Percentiles rank a stretch among this genome's conserved stretches.
Evolutionary conservation across 2,113 vertebrate species (phyloP).

Genomic region (Petaurus breviceps): DNA sequence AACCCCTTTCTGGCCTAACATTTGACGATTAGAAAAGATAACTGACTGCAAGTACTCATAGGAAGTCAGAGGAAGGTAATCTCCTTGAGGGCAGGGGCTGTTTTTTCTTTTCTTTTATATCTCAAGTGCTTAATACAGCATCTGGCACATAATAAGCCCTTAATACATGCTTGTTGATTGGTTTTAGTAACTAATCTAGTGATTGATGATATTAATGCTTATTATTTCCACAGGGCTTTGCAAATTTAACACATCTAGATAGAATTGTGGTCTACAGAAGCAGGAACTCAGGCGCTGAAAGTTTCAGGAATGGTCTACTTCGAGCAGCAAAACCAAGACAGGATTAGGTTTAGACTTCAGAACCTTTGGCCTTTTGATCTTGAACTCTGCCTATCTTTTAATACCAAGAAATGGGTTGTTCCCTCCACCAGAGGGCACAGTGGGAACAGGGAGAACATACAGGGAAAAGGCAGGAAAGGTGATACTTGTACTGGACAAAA

Average conservation of each 20-base stretch:
- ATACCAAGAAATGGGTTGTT: neutral
- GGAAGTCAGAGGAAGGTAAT: neutral
- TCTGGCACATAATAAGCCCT: neutral
- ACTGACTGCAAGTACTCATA: neutral
- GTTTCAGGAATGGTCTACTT: neutral
- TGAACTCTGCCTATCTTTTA: neutral
- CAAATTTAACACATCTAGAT: neutral
- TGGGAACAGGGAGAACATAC: slow-evolving; percentile 52
- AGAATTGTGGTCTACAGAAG: neutral
- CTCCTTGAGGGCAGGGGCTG: neutral
- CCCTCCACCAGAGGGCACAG: slow-evolving; percentile 69
- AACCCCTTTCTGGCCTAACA: neutral
- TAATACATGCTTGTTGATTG: neutral
- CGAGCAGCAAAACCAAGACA: neutral
- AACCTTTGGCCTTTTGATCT: neutral
- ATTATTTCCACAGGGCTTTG: neutral
- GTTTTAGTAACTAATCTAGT: neutral
- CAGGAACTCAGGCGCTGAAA: neutral
- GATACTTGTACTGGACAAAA: neutral
- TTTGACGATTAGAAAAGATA: neutral
- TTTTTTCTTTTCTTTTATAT: neutral
- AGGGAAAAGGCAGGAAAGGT: neutral
- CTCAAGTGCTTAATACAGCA: neutral
- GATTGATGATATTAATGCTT: neutral
- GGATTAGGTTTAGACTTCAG: neutral